Conservation (phyloP, 2,888 invertebrate species). For the Meteorus colon region DNA sequence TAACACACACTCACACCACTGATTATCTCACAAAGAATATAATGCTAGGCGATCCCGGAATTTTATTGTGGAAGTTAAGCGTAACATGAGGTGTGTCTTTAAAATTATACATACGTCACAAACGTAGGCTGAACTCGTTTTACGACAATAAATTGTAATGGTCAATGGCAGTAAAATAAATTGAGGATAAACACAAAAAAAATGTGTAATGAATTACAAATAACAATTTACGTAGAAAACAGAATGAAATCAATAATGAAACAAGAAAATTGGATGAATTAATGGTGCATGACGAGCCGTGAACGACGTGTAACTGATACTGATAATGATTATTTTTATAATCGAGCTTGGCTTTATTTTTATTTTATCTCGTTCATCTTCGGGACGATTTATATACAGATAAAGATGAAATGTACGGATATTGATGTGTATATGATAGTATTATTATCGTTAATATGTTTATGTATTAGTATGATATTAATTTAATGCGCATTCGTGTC, state of each 20-base stretch:
- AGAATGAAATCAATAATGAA: not conserved
- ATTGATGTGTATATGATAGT: not conserved
- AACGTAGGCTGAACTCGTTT: not conserved
- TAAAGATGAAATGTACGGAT: conserved; percentile 1
- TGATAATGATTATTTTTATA: not conserved
- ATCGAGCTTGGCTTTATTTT: conserved; percentile 1
- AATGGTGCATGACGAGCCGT: not conserved
- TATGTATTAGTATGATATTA: not conserved
- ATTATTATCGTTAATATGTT: not conserved
- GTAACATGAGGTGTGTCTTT: not conserved
- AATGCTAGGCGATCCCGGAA: not conserved
- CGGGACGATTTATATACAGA: conserved; percentile 6
- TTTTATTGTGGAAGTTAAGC: not conserved
- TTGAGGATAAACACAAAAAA: not conserved
- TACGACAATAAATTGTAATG: not conserved
- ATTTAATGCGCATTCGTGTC: not conserved
- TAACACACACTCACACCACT: not conserved
- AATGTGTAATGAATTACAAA: not conserved
- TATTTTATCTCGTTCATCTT: not conserved
- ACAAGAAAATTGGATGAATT: not conserved
- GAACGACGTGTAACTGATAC: not conserved
- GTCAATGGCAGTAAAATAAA: too few relatives aligned
- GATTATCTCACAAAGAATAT: not conserved
- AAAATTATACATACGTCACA: not conserved
- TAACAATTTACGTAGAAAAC: not conserved